phyloP scores from a whole-genome alignment of 2,113 vertebrate genomes.

The Garra rufa region DNA sequence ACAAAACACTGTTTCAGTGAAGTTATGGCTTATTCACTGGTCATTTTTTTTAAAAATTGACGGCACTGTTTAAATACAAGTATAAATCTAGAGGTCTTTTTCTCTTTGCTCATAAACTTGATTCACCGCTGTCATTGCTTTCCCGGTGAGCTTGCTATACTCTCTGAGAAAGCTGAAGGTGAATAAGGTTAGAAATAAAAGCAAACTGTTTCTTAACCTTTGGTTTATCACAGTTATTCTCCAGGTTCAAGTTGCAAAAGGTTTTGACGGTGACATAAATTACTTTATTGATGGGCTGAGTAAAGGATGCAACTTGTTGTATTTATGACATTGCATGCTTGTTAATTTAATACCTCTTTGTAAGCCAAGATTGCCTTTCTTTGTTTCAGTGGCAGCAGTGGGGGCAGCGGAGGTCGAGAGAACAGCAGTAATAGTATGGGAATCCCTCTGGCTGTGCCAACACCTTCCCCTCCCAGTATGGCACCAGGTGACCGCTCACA shows the following conservation, averaged over 20 bases:
- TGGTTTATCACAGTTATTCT: neutral
- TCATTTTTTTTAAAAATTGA: too few species aligned
- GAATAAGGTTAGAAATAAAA: neutral
- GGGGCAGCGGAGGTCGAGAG: constrained; percentile 94
- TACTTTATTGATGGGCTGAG: neutral
- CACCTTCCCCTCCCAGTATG: constrained; percentile 92
- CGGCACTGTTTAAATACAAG: neutral
- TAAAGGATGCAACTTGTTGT: neutral
- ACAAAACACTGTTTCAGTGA: neutral
- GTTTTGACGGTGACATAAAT: neutral
- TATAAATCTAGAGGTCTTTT: neutral
- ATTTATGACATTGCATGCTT: neutral
- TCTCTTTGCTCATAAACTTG: neutral
- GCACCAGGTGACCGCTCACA: constrained; percentile 81
- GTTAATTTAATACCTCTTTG: neutral
- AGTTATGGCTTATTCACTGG: neutral
- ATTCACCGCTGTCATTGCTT: constrained; percentile 16
- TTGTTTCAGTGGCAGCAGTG: constrained; percentile 87
- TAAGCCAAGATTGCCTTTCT: neutral
- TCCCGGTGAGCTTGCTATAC: constrained; percentile 6
- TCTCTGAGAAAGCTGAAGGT: neutral
- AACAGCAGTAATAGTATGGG: constrained; percentile 92
- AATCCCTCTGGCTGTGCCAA: constrained; percentile 94
- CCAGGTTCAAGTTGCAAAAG: neutral
- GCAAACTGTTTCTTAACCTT: neutral